These are phyloP conservation scores for Drosophila hamatofila DNA, from an alignment of 2,888 invertebrate species.

Conservation along the genomic window DNA sequence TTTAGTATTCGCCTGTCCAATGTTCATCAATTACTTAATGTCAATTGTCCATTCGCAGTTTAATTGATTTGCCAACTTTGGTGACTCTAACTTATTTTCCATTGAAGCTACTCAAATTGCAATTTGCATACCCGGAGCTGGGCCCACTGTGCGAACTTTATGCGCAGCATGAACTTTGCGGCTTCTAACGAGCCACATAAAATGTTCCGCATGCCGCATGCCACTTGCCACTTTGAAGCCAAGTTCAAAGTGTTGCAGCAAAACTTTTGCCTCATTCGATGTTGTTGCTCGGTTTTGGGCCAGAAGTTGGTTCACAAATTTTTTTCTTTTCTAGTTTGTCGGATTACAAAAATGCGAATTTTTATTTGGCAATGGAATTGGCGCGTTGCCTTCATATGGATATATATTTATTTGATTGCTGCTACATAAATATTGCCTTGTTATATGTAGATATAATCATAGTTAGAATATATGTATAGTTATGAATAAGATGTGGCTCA, in stretches of 20 bases:
- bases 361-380: constrained; percentile 22
- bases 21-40: constrained; percentile 29
- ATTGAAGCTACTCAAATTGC: constrained; percentile 30
- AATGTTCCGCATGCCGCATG: constrained; percentile 47
- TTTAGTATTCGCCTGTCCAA: constrained; percentile 16
- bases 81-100: constrained; percentile 2
- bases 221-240: constrained; percentile 30
- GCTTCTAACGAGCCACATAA: constrained; percentile 61
- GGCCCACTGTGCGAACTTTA: constrained; percentile 36
- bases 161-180: constrained; percentile 51
- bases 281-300: constrained; percentile 29
- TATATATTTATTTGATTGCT: constrained; percentile 4
- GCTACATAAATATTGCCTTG: not conserved
- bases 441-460: not conserved
- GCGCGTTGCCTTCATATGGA: constrained; percentile 1
- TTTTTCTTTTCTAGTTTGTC: constrained; percentile 4
- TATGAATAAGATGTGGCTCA: not conserved
- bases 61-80: constrained; percentile 38
- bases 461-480: too few species aligned
- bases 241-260: constrained; percentile 59
- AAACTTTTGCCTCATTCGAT: constrained; percentile 41
- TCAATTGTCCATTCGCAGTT: constrained; percentile 24
- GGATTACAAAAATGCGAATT: constrained; percentile 17
- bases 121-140: constrained; percentile 38
- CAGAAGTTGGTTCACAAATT: constrained; percentile 22